Conservation (phyloP, 2,797 vertebrate genomes). For the Coregonus suidteri region DNA sequence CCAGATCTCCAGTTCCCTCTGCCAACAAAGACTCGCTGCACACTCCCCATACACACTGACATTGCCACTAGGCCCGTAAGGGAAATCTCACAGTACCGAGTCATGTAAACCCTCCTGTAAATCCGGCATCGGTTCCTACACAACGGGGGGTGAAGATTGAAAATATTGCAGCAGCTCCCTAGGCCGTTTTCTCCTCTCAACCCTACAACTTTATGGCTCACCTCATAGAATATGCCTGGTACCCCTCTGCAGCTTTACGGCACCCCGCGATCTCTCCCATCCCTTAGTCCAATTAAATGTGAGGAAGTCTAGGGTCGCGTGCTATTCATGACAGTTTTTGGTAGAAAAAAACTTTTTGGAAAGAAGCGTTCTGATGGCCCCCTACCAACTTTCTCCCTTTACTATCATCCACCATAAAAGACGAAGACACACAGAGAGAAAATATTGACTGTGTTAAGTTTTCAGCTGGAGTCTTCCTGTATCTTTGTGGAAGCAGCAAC, state of each 20-base stretch:
- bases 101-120: conserved; percentile 27
- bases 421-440: neutral
- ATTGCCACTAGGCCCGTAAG: conserved; percentile 25
- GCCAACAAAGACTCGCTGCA: neutral
- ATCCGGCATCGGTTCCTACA: conserved; percentile 32
- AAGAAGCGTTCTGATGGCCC: neutral
- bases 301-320: neutral
- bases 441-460: conserved; percentile 12
- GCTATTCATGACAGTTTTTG: neutral
- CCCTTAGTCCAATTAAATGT: neutral
- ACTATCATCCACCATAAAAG: conserved; percentile 15
- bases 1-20: no score
- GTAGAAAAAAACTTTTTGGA: neutral
- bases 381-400: neutral
- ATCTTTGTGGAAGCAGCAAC: neutral
- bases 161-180: neutral
- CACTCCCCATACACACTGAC: conserved; percentile 20
- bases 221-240: conserved; percentile 2
- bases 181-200: neutral
- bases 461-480: conserved; percentile 1
- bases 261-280: conserved; percentile 2
- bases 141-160: conserved; percentile 23
- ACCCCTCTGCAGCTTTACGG: conserved; percentile 14
- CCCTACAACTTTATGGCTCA: neutral
- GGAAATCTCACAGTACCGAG: conserved; percentile 28